These are phyloP conservation scores for Hippocampus abdominalis DNA, from an alignment of 2,113 vertebrate genomes.

Conservation along the genomic window DNA sequence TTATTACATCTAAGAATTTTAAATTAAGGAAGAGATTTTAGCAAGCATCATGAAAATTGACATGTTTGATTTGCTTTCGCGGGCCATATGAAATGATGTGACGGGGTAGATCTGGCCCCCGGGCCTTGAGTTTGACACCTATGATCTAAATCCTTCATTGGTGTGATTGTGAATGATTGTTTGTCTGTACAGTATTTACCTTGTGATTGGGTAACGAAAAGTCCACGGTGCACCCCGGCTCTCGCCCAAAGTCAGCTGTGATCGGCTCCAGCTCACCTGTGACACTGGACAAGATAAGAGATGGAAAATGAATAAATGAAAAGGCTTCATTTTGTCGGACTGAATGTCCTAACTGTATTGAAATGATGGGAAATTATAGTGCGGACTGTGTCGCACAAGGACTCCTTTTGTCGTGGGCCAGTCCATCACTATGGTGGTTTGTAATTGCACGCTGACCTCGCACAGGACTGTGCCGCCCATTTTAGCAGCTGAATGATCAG, in stretches of 20 bases:
- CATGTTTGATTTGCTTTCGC: no score
- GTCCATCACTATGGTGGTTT: background rate
- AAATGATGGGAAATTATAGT: slow-evolving; percentile 2
- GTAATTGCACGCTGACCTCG: background rate
- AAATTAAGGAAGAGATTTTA: no score
- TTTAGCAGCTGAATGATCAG: background rate
- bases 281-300: background rate
- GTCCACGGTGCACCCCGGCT: background rate
- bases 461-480: background rate
- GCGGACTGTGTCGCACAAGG: background rate
- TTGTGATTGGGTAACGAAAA: background rate
- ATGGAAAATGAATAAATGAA: background rate
- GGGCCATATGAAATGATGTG: no score
- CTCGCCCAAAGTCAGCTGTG: background rate
- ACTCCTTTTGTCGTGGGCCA: background rate
- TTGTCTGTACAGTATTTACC: background rate
- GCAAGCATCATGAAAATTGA: no score
- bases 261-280: background rate
- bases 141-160: no score
- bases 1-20: no score
- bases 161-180: background rate
- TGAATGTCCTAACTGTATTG: background rate
- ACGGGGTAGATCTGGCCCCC: no score
- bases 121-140: no score
- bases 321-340: slow-evolving; percentile 1